These are phyloP conservation scores for Tetranychus urticae DNA, from an alignment of 1,140 invertebrate genomes.

Conservation along the genomic window DNA sequence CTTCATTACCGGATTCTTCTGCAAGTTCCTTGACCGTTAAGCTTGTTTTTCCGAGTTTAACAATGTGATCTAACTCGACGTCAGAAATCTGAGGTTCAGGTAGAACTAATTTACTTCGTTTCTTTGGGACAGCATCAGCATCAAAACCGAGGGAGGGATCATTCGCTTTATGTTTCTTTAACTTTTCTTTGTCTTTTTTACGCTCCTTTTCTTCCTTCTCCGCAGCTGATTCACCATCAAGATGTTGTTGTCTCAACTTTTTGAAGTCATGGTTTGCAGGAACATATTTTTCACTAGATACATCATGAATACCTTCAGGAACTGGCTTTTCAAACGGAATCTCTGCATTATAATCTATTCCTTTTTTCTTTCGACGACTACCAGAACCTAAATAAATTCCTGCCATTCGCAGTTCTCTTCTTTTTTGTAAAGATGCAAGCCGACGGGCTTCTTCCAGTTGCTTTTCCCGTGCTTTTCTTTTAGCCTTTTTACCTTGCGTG, in stretches of 20 bases:
- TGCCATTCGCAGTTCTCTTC: slow-evolving; percentile 81
- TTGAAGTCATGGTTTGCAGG: slow-evolving; percentile 70
- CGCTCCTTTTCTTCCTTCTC: slow-evolving; percentile 52
- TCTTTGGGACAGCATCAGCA: slow-evolving; percentile 53
- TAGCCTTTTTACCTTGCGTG: slow-evolving; percentile 98
- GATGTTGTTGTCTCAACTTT: slow-evolving; percentile 62
- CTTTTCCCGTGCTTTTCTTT: slow-evolving; percentile 92
- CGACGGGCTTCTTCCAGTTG: slow-evolving; percentile 91
- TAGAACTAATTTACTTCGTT: slow-evolving; percentile 82
- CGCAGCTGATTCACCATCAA: slow-evolving; percentile 67
- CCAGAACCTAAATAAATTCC: slow-evolving; percentile 58
- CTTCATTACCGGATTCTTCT: slow-evolving; percentile 48
- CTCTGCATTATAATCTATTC: slow-evolving; percentile 92
- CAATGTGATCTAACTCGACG: slow-evolving; percentile 45
- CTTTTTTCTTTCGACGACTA: slow-evolving; percentile 41
- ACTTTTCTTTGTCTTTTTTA: slow-evolving; percentile 66
- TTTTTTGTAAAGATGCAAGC: slow-evolving; percentile 83
- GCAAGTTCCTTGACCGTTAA: slow-evolving; percentile 77
- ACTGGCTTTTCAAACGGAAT: slow-evolving; percentile 91
- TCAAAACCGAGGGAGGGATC: slow-evolving; percentile 78
- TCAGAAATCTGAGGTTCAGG: slow-evolving; percentile 93
- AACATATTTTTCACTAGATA: slow-evolving; percentile 61
- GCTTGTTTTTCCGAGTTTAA: slow-evolving; percentile 83
- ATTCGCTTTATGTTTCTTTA: slow-evolving; percentile 73
- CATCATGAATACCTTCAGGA: slow-evolving; percentile 76